phyloP scores from a whole-genome alignment of 2,888 invertebrate genomes.

The Gibbula magus region DNA sequence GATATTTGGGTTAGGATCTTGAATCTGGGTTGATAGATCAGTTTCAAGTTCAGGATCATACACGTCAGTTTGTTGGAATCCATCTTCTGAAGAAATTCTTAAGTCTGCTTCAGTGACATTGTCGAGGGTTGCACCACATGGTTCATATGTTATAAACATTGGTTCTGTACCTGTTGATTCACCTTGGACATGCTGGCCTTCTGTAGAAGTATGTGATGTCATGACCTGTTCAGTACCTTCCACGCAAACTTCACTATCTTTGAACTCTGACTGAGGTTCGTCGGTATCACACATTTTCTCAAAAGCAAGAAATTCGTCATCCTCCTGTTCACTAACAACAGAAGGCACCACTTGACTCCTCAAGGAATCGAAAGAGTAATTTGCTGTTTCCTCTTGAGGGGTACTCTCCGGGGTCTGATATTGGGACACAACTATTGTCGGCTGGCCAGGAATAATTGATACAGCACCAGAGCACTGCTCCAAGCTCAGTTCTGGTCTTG shows the following conservation, averaged over 20 bases:
- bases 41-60: too few relatives aligned
- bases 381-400: not conserved
- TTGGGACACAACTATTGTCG: conserved; percentile 3
- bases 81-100: too few relatives aligned
- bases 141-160: not conserved
- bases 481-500: not conserved
- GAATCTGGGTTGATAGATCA: not conserved
- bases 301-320: not conserved
- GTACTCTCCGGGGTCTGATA: conserved; percentile 4
- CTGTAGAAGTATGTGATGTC: not conserved
- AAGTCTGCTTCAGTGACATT: not conserved
- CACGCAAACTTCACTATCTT: not conserved
- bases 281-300: not conserved
- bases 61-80: too few relatives aligned
- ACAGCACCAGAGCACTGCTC: not conserved
- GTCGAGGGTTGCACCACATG: not conserved
- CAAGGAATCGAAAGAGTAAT: not conserved
- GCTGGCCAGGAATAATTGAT: conserved; percentile 5
- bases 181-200: not conserved
- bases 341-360: not conserved
- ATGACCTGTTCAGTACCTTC: not conserved
- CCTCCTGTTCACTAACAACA: not conserved
- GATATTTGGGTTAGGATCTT: not conserved
- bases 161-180: not conserved
- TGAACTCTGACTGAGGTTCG: too few relatives aligned